phyloP scores from a whole-genome alignment of 1,140 invertebrate species.

The Akabosia matsudoensis region DNA sequence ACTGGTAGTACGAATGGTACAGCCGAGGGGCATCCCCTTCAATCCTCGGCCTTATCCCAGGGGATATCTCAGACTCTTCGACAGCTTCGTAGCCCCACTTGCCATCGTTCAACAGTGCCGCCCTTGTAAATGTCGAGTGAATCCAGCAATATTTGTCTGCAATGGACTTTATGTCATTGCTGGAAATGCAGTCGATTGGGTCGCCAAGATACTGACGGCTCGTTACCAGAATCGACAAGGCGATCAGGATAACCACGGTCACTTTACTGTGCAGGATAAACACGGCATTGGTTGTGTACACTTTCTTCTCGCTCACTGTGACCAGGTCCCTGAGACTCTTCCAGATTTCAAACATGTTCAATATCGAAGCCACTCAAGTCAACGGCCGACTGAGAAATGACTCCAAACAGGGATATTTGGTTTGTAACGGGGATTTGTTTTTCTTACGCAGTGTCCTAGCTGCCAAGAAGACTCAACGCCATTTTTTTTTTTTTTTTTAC shows the following conservation, averaged over 20 bases:
- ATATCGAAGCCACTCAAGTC: too few relatives aligned
- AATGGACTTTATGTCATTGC: conserved; percentile 62
- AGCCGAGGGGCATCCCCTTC: conserved; percentile 63
- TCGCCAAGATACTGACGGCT: conserved; percentile 61
- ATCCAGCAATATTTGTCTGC: conserved; percentile 90
- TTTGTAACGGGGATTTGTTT: too few relatives aligned
- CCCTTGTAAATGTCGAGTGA: conserved; percentile 82
- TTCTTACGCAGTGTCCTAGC: too few relatives aligned
- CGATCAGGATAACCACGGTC: conserved; percentile 12
- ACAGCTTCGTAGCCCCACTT: conserved; percentile 29
- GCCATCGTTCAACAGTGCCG: conserved; percentile 58
- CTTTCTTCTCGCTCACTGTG: not conserved
- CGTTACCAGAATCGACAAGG: conserved; percentile 60
- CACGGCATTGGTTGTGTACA: not conserved
- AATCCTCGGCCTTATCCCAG: conserved; percentile 46
- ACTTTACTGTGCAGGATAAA: conserved; percentile 18
- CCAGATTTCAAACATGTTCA: conserved; percentile 25
- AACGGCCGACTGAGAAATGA: too few relatives aligned
- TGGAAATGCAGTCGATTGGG: conserved; percentile 56
- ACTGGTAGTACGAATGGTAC: conserved; percentile 90
- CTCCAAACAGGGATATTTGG: too few relatives aligned
- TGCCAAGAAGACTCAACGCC: too few relatives aligned
- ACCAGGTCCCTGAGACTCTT: conserved; percentile 20
- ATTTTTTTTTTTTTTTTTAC: too few relatives aligned
- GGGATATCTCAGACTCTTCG: conserved; percentile 48